These are phyloP conservation scores for Conchocele bisecta DNA, from an alignment of 2,888 invertebrate genomes.

Conservation along the genomic window DNA sequence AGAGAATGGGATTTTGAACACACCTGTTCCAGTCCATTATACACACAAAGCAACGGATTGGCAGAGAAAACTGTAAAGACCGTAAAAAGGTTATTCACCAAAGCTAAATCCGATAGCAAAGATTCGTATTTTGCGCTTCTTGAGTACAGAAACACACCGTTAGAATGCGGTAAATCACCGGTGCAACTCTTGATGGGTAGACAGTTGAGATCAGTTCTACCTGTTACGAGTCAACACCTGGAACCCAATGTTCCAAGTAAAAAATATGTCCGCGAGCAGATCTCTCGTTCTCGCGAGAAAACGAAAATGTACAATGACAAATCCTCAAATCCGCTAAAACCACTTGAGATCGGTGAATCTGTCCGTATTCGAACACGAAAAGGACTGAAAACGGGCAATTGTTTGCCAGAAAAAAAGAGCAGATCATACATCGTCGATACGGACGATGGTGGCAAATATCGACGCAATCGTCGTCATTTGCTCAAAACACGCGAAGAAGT, in stretches of 20 bases:
- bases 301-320: constrained; percentile 1
- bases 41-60: constrained; percentile 45
- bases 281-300: too few relatives aligned
- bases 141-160: constrained; percentile 16
- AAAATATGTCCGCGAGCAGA: too few relatives aligned
- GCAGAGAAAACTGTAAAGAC: constrained; percentile 49
- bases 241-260: too few relatives aligned
- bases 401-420: too few relatives aligned
- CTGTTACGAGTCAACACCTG: too few relatives aligned
- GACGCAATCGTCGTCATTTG: too few relatives aligned
- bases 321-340: background rate
- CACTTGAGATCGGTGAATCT: background rate
- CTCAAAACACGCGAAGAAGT: too few relatives aligned
- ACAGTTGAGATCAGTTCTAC: background rate
- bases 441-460: too few relatives aligned
- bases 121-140: constrained; percentile 21
- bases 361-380: background rate
- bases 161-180: constrained; percentile 13
- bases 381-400: too few relatives aligned
- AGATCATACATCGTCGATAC: too few relatives aligned
- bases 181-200: constrained; percentile 14
- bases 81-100: constrained; percentile 32
- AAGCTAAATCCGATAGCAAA: constrained; percentile 3
- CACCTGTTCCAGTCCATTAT: constrained; percentile 38
- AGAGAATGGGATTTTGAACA: constrained; percentile 41